Conservation (phyloP, 2,113 vertebrate species). For the human region DNA sequence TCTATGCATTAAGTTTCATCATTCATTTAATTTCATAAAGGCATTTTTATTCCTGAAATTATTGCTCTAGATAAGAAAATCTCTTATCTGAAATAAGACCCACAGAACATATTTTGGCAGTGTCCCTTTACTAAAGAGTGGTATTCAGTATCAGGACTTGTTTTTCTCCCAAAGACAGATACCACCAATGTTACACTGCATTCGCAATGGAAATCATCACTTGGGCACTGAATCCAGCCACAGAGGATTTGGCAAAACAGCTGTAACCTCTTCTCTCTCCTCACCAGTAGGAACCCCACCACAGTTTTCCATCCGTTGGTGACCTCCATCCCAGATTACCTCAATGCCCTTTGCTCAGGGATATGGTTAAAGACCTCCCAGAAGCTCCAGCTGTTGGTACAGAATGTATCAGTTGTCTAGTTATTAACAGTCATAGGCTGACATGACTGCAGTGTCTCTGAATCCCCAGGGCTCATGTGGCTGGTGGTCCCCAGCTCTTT, state of each 20-base stretch:
- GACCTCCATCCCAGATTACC: constrained; percentile 78
- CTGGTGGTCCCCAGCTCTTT: constrained; percentile 52
- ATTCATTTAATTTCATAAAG: constrained; percentile 15
- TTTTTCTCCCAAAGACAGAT: constrained; percentile 76
- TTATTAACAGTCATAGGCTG: constrained; percentile 39
- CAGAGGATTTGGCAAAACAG: constrained; percentile 78
- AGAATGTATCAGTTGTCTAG: constrained; percentile 75
- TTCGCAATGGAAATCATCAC: constrained; percentile 73
- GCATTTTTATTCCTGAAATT: neutral
- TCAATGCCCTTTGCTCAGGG: constrained; percentile 76
- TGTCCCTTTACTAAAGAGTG: constrained; percentile 2
- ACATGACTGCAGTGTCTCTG: constrained; percentile 38
- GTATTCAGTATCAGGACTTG: constrained; percentile 67
- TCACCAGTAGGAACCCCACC: constrained; percentile 78
- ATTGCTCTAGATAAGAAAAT: constrained; percentile 57
- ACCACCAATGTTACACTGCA: constrained; percentile 65
- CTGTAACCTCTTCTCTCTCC: constrained; percentile 76
- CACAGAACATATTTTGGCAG: neutral
- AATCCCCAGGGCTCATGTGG: constrained; percentile 36
- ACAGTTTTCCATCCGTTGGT: constrained; percentile 79
- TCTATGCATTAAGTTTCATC: neutral
- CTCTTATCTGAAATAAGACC: neutral
- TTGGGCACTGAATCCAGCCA: constrained; percentile 76
- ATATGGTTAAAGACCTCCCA: constrained; percentile 79
- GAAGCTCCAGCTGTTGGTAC: constrained; percentile 74